Base-by-base conservation (phyloP, 2,888 invertebrate species). In the Ophion slaviceki region DNA sequence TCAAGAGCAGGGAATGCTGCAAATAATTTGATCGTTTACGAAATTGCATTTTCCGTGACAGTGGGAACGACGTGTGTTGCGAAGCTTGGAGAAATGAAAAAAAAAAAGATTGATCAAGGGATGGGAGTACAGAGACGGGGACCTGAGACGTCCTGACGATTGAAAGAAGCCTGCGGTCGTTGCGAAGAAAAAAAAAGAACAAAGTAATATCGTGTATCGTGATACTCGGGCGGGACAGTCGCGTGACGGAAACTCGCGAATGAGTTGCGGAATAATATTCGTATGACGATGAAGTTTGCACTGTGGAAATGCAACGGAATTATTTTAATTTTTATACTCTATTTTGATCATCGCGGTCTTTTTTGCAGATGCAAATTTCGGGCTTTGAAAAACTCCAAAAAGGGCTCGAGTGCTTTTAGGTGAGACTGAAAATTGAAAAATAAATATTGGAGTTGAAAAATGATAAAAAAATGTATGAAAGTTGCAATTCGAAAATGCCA, bases 21-120 rank as follows among this genome's bases (percentile, higher is more conserved):
- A 92, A 93, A 92, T 91, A 92, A 92, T 92, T 90, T 76, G 89
- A 90, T 62, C 47, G 61, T 72, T 24, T 45, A 47, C 5, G n/a
- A 47, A 66, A 47, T 67, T 64, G 17, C 14, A 62, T 62, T 40
- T 11, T 40, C 66, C 8, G n/a, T 8, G 57, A 75, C 2, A 75
- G 68, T 1, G 17, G 0, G 45, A 32, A 40, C 53, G 74, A 86
- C 85, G 14, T 66, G 11, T 11, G 40, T 28, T 61, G 75, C 32
- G 62, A 75, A 64, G n/a, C 8, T 64, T 32, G 10, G 62, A 53
- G n/a, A 11, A 64, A 75, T 11, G n/a, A 0, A 47, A 3, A 11
- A 61, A 76, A 32, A 32, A 32, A 32, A 32, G 1, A 20, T 20
- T 5, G 66, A 64, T 75, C n/a, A 28, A 32, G n/a, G 66, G 32